phyloP scores from a whole-genome alignment of 2,888 invertebrate genomes.

The Rhorus exstirpatorius region DNA sequence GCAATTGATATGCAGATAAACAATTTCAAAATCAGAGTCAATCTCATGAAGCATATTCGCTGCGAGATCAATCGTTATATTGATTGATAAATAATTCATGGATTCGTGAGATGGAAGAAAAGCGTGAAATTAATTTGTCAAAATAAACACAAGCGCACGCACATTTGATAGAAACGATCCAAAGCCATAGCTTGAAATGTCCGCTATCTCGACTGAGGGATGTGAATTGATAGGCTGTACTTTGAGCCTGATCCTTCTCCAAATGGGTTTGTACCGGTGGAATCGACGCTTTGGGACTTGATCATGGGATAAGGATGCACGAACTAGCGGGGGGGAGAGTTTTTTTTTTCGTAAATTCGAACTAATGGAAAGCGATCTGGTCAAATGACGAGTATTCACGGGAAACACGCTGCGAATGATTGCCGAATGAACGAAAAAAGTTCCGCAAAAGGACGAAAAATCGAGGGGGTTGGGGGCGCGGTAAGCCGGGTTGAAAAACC shows the following conservation, averaged over 20 bases:
- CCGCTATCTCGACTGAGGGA: background rate
- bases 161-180: background rate
- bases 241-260: background rate
- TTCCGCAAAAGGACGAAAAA: slow-evolving; percentile 54
- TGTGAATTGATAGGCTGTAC: background rate
- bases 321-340: background rate
- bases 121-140: background rate
- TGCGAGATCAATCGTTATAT: too few relatives aligned
- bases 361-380: slow-evolving; percentile 52
- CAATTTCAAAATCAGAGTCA: too few relatives aligned
- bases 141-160: background rate
- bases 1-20: too few relatives aligned
- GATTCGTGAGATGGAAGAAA: background rate
- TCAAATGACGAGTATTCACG: slow-evolving; percentile 52
- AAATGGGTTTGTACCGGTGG: slow-evolving; percentile 13
- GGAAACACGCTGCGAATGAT: slow-evolving; percentile 30
- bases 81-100: too few relatives aligned
- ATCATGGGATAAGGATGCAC: background rate
- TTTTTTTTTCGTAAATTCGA: slow-evolving; percentile 43
- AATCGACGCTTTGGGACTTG: background rate
- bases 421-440: slow-evolving; percentile 8
- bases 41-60: too few relatives aligned
- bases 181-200: slow-evolving; percentile 4
- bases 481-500: slow-evolving; percentile 32
- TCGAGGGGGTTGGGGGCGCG: slow-evolving; percentile 34